Evolutionary conservation across 2,113 vertebrate genomes (phyloP).

Genomic region (Columba livia): DNA sequence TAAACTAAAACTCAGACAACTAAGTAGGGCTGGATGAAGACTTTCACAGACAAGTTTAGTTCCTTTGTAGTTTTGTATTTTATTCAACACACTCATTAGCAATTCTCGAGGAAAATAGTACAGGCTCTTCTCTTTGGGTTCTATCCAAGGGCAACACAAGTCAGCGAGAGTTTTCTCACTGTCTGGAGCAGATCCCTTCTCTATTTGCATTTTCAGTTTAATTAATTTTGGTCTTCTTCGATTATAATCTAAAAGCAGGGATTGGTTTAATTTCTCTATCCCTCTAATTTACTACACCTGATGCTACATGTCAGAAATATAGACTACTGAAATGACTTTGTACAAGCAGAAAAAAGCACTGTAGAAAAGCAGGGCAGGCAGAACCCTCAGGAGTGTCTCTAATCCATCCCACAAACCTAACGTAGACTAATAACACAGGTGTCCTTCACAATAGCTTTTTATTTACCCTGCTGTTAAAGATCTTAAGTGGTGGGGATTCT

Average conservation of each 20-base stretch:
- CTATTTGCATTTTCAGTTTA: not conserved
- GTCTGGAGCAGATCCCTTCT: not conserved
- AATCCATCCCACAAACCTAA: not conserved
- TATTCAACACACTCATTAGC: not conserved
- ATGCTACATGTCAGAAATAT: not conserved
- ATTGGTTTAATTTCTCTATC: not conserved
- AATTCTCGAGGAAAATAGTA: not conserved
- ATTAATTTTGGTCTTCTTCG: not conserved
- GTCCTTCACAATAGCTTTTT: not conserved
- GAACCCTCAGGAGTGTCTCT: not conserved
- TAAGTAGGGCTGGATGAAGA: not conserved
- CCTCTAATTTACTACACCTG: not conserved
- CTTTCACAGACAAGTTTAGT: not conserved
- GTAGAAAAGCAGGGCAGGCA: not conserved
- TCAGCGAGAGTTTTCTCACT: not conserved
- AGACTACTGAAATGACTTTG: not conserved
- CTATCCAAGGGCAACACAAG: not conserved
- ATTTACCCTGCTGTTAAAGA: not conserved
- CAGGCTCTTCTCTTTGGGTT: not conserved
- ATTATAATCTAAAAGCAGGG: not conserved
- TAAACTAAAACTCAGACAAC: not conserved
- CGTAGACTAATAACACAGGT: rapidly evolving
- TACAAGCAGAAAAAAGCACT: not conserved
- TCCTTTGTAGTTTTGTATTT: not conserved
- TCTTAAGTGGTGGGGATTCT: not conserved